A percentile compares a stretch with the other conserved stretches of the same genome.
These are phyloP conservation scores for Papilio aristodemus DNA, from an alignment of 1,140 invertebrate species.

Conservation along the genomic window DNA sequence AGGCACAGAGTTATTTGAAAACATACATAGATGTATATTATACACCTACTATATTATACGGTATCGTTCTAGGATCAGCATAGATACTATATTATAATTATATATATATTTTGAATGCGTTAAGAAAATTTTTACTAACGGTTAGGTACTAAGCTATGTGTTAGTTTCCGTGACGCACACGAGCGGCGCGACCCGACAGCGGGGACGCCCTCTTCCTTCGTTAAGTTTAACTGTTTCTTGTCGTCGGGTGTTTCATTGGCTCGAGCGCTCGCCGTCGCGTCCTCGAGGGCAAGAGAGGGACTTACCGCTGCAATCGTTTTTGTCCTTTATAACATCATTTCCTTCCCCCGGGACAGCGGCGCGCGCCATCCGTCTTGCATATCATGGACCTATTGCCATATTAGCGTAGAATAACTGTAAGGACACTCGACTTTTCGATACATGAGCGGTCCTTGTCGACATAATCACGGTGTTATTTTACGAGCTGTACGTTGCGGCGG, in stretches of 20 bases:
- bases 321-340: background rate
- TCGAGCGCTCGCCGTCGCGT: background rate
- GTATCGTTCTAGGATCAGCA: slow-evolving; percentile 66
- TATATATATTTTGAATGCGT: slow-evolving; percentile 75
- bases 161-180: slow-evolving; percentile 48
- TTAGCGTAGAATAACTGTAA: slow-evolving; percentile 71
- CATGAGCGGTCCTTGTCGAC: slow-evolving; percentile 62
- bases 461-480: slow-evolving; percentile 64
- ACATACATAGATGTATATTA: slow-evolving; percentile 73
- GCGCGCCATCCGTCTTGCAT: slow-evolving; percentile 55
- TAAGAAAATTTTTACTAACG: slow-evolving; percentile 79
- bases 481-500: slow-evolving; percentile 36
- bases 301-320: background rate
- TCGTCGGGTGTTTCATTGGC: slow-evolving; percentile 31
- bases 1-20: slow-evolving; percentile 77
- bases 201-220: slow-evolving; percentile 38
- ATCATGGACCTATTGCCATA: slow-evolving; percentile 75
- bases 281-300: slow-evolving; percentile 10
- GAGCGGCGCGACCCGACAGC: slow-evolving; percentile 46
- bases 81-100: slow-evolving; percentile 57
- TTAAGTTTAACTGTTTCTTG: slow-evolving; percentile 44
- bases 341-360: background rate
- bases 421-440: slow-evolving; percentile 41
- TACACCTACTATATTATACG: slow-evolving; percentile 67
- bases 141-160: slow-evolving; percentile 73